Evolutionary conservation across 2,888 invertebrate genomes (phyloP), one percentile per base, ranked within the genome.

Genomic region (Pseudoips prasinana): DNA sequence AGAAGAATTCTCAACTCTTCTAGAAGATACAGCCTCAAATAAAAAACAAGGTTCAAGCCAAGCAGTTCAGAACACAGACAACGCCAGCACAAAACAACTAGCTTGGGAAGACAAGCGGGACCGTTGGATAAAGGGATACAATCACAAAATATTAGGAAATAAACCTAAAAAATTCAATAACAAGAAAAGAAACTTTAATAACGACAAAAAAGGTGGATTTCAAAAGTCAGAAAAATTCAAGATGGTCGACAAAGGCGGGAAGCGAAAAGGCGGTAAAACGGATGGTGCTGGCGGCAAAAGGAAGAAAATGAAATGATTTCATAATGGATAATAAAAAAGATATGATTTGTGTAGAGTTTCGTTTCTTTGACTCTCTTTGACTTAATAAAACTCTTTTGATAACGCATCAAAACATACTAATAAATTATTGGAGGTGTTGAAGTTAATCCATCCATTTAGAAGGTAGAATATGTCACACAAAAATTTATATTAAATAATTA

Each of bases 1-100:
- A 0, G 96, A 96, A 73, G 94, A 97, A 79, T 98, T 98, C 85
- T 94, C 97, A 0, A 93, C 95, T 25, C 88, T 97, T 54, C 82
- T 98, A 31, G 97, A 98, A 76, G 95, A 96, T 39, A 94, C 95
- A 27, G 94, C 94, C 0, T 90, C 91, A 26, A 90, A 92, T 2
- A 92, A 92, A 58, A 90, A 90, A 10, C 89, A 89, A 42, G 89
- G 89, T 0, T 92, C 94, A 8, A 92, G 93, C 26, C 91, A 92
- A 72, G 92, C 92, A 0, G 85, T 94, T 6, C 91, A 92, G 1
- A 95, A 94, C 61, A 91, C 90, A 34, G 96, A 96, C 64, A 95
- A 95, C 61, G 91, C 96, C 0, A 92, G 94, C 55, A 80, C 79
- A 3, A 95, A 95, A 65, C 96, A 96, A 78, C 64, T 96, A 9